phyloP scores from a whole-genome alignment of 2,797 vertebrate genomes.

The Melanotaenia pygmaea region DNA sequence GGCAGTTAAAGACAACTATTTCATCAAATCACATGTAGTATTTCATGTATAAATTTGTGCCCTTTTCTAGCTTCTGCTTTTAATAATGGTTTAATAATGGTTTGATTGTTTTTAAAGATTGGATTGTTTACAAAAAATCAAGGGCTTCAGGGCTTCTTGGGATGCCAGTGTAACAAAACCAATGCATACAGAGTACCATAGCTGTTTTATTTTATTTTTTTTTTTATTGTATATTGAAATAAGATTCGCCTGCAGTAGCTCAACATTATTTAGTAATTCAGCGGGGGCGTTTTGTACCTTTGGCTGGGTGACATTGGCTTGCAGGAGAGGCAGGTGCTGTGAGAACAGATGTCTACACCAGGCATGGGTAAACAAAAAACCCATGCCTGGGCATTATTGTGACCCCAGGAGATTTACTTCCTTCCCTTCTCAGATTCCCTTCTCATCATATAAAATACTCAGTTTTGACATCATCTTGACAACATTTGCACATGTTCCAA shows the following conservation, averaged over 20 bases:
- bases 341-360: conserved; percentile 81
- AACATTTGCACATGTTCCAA: conserved; percentile 23
- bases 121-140: no score
- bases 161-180: no score
- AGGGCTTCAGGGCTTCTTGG: no score
- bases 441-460: conserved; percentile 28
- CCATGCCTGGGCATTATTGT: conserved; percentile 61
- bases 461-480: conserved; percentile 9
- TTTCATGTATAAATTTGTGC: no score
- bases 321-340: conserved; percentile 68
- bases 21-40: no score
- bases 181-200: no score
- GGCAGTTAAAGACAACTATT: no score
- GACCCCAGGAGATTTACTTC: conserved; percentile 56
- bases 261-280: conserved; percentile 70
- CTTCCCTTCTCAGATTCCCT: conserved; percentile 46
- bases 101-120: no score
- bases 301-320: conserved; percentile 73
- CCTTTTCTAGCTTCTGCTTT: no score
- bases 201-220: neutral
- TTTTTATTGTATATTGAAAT: neutral
- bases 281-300: conserved; percentile 60
- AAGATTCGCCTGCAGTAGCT: conserved; percentile 44
- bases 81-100: no score
- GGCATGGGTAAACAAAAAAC: conserved; percentile 72